Evolutionary conservation across 2,797 vertebrate genomes (phyloP), one percentile per base, ranked within the genome.

Genomic region (Leptatherina wallacei): DNA sequence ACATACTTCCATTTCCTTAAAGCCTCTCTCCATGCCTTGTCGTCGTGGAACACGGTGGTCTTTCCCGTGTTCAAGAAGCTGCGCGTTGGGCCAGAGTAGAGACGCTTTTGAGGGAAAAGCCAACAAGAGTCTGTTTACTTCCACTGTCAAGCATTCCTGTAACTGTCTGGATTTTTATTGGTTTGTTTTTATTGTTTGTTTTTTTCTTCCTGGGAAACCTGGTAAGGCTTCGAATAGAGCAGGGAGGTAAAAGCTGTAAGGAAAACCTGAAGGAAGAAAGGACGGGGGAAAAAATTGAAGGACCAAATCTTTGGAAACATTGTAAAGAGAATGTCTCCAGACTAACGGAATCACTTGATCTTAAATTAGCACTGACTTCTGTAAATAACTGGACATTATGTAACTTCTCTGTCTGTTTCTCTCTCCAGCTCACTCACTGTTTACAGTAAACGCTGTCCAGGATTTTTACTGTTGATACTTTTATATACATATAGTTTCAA

Each of bases 401-500:
- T 78, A 90, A 90, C 87, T 79, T 80, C 0, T 75, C 76, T 93
- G 83, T 90, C 77, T 95, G 89, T 68, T 52, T 86, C 59, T 86
- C 67, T 85, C 55, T 85, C 70, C 33, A 85, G 90, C 91, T 95
- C 93, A 95, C 92, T 91, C 85, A 95, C 94, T 96, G 97, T 99
- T 99, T 99, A 99, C 97, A 98, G 96, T 97, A 96, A 96, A 97
- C 92, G 92, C 95, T 95, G 92, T 94, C 91, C 94, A 95, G 93
- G 93, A 94, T 96, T 99, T 98, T 95, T 97, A 97, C 94, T 95
- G 92, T 96, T 96, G 90, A 94, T 95, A 97, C 95, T 98, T 98
- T 98, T 98, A 93, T 97, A 97, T 94, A 78, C 92, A 85, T 95
- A 75, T 75, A 94, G 94, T 96, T 97, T 96, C 95, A 89, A 91